phyloP scores from a whole-genome alignment of 2,113 vertebrate genomes.

The Cisticola juncidis region DNA sequence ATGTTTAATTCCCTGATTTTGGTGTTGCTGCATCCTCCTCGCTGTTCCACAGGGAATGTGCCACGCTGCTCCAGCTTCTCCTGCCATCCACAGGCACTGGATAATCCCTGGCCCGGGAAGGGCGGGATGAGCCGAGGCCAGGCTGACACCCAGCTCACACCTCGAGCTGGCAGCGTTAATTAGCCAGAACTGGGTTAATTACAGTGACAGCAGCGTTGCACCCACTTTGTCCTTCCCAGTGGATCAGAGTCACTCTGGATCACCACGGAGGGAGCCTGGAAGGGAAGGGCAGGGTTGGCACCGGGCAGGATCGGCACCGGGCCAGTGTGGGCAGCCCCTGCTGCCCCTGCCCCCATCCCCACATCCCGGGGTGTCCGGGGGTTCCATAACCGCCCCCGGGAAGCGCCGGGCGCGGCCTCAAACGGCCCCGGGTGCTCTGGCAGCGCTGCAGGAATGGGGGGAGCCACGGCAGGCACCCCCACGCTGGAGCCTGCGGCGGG shows the following conservation, averaged over 20 bases:
- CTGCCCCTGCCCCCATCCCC: neutral
- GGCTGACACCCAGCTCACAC: neutral
- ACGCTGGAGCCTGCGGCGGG: neutral
- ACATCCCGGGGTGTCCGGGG: neutral
- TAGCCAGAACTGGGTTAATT: neutral
- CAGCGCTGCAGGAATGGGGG: neutral
- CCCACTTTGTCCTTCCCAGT: neutral
- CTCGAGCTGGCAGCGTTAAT: fast-evolving
- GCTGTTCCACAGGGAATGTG: fast-evolving
- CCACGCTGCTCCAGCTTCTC: neutral
- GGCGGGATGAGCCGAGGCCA: neutral
- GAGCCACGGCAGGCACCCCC: neutral
- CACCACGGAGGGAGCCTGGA: neutral
- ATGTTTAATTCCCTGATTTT: neutral
- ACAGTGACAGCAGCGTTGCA: fast-evolving
- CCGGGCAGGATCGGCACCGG: fast-evolving
- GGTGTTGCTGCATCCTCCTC: fast-evolving
- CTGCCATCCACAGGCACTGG: neutral
- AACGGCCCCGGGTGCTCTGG: neutral
- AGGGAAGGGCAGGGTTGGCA: neutral
- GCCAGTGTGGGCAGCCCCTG: too few species aligned
- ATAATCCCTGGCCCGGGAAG: too few species aligned
- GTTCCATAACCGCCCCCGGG: neutral
- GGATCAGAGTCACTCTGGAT: neutral
- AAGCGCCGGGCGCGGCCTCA: neutral